phyloP scores from a whole-genome alignment of 2,888 invertebrate species.

The Dendrolimus houi region DNA sequence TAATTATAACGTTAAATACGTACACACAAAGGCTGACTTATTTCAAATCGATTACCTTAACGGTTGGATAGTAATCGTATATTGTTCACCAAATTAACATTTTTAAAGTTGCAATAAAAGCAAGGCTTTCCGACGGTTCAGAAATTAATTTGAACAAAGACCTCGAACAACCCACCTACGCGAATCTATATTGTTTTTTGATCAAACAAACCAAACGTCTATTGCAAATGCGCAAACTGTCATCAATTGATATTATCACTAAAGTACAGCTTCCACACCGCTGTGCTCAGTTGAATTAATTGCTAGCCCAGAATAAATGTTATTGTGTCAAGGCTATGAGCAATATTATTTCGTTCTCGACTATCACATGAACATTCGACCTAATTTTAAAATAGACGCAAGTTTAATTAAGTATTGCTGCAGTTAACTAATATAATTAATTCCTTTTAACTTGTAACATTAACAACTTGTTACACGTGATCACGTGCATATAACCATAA shows the following conservation, averaged over 20 bases:
- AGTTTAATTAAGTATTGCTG: not conserved
- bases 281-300: slow-evolving; percentile 46
- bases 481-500: too few species aligned
- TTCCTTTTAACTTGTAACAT: too few species aligned
- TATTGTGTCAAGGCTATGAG: slow-evolving; percentile 62
- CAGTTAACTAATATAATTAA: not conserved
- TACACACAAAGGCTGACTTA: slow-evolving; percentile 6
- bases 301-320: slow-evolving; percentile 57
- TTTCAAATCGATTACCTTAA: not conserved
- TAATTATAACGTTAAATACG: too few species aligned
- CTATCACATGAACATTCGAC: slow-evolving; percentile 40
- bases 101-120: too few species aligned
- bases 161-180: slow-evolving; percentile 10
- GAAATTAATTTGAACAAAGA: slow-evolving; percentile 7
- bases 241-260: slow-evolving; percentile 48
- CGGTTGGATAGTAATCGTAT: too few species aligned
- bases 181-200: slow-evolving; percentile 1
- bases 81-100: too few species aligned
- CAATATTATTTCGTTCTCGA: slow-evolving; percentile 38
- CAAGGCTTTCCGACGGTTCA: not conserved
- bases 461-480: too few species aligned
- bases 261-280: slow-evolving; percentile 35
- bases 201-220: slow-evolving; percentile 6
- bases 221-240: slow-evolving; percentile 17
- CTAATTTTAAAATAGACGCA: slow-evolving; percentile 34